phyloP scores from a whole-genome alignment of 2,797 vertebrate species.

The Arremon aurantiirostris region DNA sequence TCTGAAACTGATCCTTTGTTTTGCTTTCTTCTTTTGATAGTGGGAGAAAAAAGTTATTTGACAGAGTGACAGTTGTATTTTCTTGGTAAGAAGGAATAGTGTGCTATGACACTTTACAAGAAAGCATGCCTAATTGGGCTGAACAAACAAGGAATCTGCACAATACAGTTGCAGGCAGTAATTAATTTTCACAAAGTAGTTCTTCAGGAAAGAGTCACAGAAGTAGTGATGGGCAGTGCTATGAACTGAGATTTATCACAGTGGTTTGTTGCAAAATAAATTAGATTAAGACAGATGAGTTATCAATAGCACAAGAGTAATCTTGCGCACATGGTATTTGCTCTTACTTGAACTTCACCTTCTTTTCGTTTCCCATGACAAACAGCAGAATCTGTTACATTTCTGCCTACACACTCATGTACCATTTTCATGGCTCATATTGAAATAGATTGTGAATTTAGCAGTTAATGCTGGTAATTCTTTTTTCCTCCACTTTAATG shows the following conservation, averaged over 20 bases:
- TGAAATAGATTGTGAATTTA: not conserved
- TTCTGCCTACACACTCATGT: not conserved
- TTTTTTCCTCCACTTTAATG: not conserved
- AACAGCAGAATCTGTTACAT: not conserved
- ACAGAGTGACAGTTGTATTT: conserved; percentile 13
- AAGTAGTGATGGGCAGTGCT: not conserved
- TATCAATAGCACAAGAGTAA: not conserved
- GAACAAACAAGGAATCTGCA: conserved; percentile 35
- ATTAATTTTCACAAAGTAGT: conserved; percentile 31
- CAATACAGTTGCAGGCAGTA: not conserved
- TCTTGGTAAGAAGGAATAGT: conserved; percentile 16
- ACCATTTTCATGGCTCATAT: not conserved
- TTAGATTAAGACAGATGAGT: conserved; percentile 20
- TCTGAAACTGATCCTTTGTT: conserved; percentile 42
- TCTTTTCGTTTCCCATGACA: not conserved
- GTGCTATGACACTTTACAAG: conserved; percentile 36
- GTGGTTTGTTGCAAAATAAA: not conserved
- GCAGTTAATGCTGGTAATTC: not conserved
- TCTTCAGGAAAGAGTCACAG: not conserved
- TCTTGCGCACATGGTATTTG: not conserved
- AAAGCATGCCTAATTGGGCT: not conserved
- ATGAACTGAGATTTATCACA: not conserved
- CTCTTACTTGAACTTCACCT: not conserved
- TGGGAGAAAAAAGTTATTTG: not conserved
- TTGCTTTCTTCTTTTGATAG: conserved; percentile 20